phyloP scores from a whole-genome alignment of 2,797 vertebrate genomes.

The Erithacus rubecula region DNA sequence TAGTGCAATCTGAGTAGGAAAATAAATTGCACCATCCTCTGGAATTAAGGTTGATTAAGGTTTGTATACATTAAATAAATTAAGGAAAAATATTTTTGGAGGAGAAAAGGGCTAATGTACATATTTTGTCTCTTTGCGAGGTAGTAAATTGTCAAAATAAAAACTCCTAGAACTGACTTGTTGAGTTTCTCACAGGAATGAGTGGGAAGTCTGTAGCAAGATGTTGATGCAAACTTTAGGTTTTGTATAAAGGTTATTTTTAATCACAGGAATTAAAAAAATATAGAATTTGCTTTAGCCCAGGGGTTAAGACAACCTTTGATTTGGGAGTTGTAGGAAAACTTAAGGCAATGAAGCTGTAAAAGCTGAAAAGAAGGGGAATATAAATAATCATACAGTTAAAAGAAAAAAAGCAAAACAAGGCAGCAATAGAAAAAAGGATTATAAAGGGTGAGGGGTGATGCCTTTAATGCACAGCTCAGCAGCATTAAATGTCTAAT shows the following conservation, averaged over 20 bases:
- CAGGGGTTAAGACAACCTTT: background rate
- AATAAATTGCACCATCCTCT: background rate
- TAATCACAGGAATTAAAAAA: background rate
- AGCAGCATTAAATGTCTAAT: background rate
- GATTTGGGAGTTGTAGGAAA: background rate
- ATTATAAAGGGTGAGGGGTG: background rate
- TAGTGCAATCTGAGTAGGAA: background rate
- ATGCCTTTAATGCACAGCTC: background rate
- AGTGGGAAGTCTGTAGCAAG: background rate
- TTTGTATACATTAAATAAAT: background rate
- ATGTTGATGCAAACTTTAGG: background rate
- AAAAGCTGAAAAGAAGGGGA: background rate
- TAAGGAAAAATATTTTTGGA: background rate
- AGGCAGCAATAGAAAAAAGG: background rate
- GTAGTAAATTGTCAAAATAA: background rate
- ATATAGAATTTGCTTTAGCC: background rate
- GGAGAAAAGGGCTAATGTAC: background rate
- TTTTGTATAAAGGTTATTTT: background rate
- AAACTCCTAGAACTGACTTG: background rate
- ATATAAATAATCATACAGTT: background rate
- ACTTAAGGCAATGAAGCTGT: background rate
- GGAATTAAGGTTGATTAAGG: background rate
- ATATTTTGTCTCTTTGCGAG: background rate
- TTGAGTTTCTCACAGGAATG: background rate
- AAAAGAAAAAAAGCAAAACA: background rate